Conservation (phyloP, 1,140 invertebrate genomes). For the Sinella curviseta region DNA sequence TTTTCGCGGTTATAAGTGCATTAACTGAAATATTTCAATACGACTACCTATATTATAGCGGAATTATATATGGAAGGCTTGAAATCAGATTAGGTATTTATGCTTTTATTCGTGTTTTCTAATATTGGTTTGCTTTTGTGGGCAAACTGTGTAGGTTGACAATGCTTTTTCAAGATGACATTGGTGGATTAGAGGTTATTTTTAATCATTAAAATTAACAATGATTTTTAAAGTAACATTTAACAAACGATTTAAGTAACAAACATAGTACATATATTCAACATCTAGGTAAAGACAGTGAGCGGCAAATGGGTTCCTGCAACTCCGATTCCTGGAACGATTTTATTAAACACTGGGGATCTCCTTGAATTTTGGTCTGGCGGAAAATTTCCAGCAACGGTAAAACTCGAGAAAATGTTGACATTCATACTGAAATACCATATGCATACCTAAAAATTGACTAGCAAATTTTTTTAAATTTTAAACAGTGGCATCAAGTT, state of each 20-base stretch:
- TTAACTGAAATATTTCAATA: too few species aligned
- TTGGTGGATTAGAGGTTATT: constrained; percentile 56
- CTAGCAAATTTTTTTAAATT: constrained; percentile 7
- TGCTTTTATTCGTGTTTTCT: too few species aligned
- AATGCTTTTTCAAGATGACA: constrained; percentile 56
- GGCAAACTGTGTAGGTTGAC: too few species aligned
- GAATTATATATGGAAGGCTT: too few species aligned
- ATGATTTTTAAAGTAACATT: neutral
- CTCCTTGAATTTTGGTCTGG: constrained; percentile 74
- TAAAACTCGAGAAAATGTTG: constrained; percentile 55
- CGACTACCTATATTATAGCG: too few species aligned
- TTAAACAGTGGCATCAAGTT: constrained; percentile 67
- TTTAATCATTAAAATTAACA: neutral
- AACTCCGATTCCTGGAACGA: constrained; percentile 63
- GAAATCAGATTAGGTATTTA: too few species aligned
- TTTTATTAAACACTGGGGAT: constrained; percentile 76
- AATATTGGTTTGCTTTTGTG: too few species aligned
- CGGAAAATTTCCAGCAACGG: constrained; percentile 68
- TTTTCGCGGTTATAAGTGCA: too few species aligned
- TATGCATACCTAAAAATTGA: neutral
- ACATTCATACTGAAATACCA: neutral
- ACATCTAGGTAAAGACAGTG: constrained; percentile 51
- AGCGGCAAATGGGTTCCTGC: constrained; percentile 67
- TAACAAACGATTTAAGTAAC: neutral
- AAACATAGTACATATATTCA: neutral